phyloP scores from a whole-genome alignment of 2,888 invertebrate genomes.

The Pristionchus japonicus region DNA sequence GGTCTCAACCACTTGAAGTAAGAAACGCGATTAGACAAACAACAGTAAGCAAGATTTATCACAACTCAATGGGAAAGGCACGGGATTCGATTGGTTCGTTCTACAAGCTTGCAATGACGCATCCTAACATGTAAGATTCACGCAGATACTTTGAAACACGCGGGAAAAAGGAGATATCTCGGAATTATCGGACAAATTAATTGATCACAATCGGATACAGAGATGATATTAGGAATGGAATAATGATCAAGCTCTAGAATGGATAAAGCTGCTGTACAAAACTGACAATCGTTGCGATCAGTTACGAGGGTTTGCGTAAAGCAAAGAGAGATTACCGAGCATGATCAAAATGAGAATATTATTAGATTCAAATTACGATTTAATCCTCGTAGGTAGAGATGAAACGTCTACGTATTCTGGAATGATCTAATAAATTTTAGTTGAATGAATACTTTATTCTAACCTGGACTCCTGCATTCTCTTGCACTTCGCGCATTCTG shows the following conservation, averaged over 20 bases:
- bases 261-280: conserved; percentile 18
- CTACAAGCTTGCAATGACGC: background rate
- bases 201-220: conserved; percentile 2
- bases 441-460: background rate
- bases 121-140: background rate
- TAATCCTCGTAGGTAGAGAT: background rate
- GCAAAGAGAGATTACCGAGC: background rate
- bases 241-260: background rate
- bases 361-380: background rate
- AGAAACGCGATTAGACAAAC: background rate
- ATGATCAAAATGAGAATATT: background rate
- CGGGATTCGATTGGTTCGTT: background rate
- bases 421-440: background rate
- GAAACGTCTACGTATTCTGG: conserved; percentile 25
- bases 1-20: background rate
- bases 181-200: background rate
- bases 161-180: background rate
- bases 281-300: background rate
- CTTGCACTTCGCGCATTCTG: conserved; percentile 44
- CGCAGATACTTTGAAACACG: background rate
- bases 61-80: background rate
- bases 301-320: background rate
- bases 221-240: background rate
- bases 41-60: background rate
- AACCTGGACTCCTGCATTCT: conserved; percentile 41